Conservation (phyloP, 2,113 vertebrate genomes). For the Gallinago jamesoni region DNA sequence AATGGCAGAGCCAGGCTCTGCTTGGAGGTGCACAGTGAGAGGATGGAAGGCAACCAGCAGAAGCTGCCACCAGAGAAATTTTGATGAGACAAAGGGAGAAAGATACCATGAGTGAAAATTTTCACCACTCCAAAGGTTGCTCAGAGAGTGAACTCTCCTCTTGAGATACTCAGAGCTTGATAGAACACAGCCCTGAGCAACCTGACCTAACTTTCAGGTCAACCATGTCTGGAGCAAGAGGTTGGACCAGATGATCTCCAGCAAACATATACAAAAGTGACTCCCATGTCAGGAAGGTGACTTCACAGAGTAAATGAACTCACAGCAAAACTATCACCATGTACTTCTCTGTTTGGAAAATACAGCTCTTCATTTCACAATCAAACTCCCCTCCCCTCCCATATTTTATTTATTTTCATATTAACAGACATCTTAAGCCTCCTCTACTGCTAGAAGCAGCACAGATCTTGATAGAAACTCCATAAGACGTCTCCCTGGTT, state of each 20-base stretch:
- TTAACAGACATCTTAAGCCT: neutral
- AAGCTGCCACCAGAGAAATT: neutral
- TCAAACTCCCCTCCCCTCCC: fast-evolving
- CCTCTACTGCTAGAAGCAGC: neutral
- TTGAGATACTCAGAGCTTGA: neutral
- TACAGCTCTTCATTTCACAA: neutral
- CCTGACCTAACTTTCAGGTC: neutral
- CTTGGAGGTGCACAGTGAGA: neutral
- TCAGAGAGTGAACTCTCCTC: neutral
- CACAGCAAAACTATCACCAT: neutral
- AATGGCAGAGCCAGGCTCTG: neutral
- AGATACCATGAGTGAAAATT: neutral
- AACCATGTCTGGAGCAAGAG: neutral
- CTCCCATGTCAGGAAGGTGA: neutral
- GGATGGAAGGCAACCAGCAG: neutral
- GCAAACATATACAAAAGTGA: neutral
- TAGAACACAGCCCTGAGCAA: neutral
- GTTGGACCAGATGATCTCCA: neutral
- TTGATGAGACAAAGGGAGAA: neutral
- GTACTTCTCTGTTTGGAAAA: neutral
- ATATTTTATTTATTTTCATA: neutral
- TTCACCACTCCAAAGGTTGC: neutral
- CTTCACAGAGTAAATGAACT: neutral
- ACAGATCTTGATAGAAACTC: neutral
- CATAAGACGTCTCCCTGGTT: neutral